Evolutionary conservation across 1,140 invertebrate species (phyloP).

Genomic region (Rhynchophorus ferrugineus): DNA sequence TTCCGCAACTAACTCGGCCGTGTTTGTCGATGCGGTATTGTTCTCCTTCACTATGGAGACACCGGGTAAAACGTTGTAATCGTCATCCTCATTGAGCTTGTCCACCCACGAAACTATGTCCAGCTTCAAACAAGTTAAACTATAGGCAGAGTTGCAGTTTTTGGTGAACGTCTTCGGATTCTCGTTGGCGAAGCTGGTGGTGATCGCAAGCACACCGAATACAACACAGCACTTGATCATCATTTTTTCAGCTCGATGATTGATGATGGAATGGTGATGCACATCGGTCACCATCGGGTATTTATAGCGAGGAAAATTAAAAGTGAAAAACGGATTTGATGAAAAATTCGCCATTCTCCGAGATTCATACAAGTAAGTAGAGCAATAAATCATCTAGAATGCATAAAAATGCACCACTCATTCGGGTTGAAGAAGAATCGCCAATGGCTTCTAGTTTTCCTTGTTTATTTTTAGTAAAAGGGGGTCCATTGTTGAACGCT

Average conservation of each 20-base stretch:
- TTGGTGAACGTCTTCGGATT: slow-evolving; percentile 41
- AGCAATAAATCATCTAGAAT: background rate
- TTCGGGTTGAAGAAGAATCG: too few relatives aligned
- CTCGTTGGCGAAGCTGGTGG: slow-evolving; percentile 5
- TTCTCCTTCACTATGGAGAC: slow-evolving; percentile 62
- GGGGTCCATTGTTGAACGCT: background rate
- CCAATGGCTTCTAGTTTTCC: background rate
- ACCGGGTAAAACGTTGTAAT: slow-evolving; percentile 59
- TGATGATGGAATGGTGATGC: too few relatives aligned
- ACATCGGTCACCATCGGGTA: too few relatives aligned
- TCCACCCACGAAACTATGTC: slow-evolving; percentile 69
- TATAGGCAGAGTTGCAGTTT: slow-evolving; percentile 62
- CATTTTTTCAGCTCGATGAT: background rate
- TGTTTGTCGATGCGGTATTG: slow-evolving; percentile 46
- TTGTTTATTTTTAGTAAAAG: background rate
- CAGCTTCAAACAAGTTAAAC: slow-evolving; percentile 68
- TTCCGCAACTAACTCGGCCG: slow-evolving; percentile 60
- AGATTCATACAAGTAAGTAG: background rate
- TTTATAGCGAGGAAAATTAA: background rate
- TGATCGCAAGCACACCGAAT: slow-evolving; percentile 33
- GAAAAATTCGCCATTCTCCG: background rate
- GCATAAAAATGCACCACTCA: too few relatives aligned
- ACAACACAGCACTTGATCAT: background rate
- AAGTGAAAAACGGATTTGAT: background rate
- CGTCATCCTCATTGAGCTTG: slow-evolving; percentile 55